Evolutionary conservation across 2,113 vertebrate species (phyloP).

Genomic region (Hydrolagus affinis): DNA sequence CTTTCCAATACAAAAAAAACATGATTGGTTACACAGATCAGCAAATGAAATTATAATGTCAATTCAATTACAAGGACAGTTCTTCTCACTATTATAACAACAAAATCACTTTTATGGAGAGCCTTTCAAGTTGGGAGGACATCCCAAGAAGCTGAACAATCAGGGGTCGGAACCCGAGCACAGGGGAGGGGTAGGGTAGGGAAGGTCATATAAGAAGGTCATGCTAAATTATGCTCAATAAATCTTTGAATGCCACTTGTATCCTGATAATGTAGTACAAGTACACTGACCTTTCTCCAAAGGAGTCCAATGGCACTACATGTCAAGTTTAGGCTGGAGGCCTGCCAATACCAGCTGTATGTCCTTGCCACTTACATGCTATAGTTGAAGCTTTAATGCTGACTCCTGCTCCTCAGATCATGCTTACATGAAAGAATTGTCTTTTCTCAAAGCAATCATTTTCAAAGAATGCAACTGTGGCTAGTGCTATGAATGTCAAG

Average conservation of each 20-base stretch:
- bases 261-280: conserved; percentile 23
- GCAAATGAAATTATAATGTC: too few relatives aligned
- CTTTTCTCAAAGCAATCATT: neutral
- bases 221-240: neutral
- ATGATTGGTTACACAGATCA: too few relatives aligned
- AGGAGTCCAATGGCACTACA: too few relatives aligned
- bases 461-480: neutral
- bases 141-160: too few relatives aligned
- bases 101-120: too few relatives aligned
- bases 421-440: neutral
- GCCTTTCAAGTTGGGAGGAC: too few relatives aligned
- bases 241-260: conserved; percentile 25
- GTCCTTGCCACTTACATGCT: conserved; percentile 38
- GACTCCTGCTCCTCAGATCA: neutral
- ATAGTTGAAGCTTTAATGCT: conserved; percentile 39
- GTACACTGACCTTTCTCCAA: too few relatives aligned
- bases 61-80: conserved; percentile 1
- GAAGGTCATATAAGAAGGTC: too few relatives aligned
- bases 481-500: too few relatives aligned
- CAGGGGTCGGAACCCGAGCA: too few relatives aligned
- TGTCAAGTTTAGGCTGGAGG: conserved; percentile 39
- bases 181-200: too few relatives aligned
- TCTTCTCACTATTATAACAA: neutral
- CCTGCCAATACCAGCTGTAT: conserved; percentile 49
- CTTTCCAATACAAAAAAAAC: too few relatives aligned